A percentile compares a stretch with the other conserved stretches of the same genome.
Evolutionary conservation across 2,797 vertebrate genomes (phyloP).

Genomic region (Leuciscus waleckii): DNA sequence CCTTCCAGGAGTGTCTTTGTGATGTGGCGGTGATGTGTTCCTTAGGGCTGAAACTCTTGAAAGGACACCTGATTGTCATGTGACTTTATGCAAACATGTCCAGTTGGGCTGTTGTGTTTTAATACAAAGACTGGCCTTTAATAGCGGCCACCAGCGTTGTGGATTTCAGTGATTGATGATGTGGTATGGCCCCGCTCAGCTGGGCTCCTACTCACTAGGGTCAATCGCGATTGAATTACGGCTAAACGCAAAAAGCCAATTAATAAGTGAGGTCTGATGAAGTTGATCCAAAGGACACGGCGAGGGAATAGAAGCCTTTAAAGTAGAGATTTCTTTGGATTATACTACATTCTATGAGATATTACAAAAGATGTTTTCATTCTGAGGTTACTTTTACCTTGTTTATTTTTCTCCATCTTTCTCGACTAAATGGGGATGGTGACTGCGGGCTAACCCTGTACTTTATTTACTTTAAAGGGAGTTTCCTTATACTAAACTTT

Average conservation of each 20-base stretch:
- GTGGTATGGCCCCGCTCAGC: conserved; percentile 85
- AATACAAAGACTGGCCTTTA: conserved; percentile 49
- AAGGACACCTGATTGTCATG: conserved; percentile 67
- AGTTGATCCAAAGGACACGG: conserved; percentile 53
- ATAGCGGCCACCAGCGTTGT: conserved; percentile 68
- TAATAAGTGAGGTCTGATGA: conserved; percentile 81
- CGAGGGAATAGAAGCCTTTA: conserved; percentile 24
- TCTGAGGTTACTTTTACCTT: conserved; percentile 47
- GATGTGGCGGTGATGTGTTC: conserved; percentile 30
- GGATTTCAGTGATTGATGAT: conserved; percentile 86
- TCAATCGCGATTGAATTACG: conserved; percentile 91
- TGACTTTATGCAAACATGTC: conserved; percentile 52
- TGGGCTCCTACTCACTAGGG: conserved; percentile 84
- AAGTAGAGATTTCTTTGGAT: conserved; percentile 27
- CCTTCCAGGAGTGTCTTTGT: conserved; percentile 45
- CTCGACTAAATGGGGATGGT: conserved; percentile 23
- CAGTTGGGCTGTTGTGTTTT: conserved; percentile 44
- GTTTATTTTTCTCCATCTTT: conserved; percentile 40
- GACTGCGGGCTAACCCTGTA: conserved; percentile 20
- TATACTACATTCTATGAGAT: conserved; percentile 23
- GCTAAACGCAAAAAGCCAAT: conserved; percentile 79
- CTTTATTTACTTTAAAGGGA: conserved; percentile 45
- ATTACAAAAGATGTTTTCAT: conserved; percentile 46
- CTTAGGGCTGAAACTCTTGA: conserved; percentile 34
- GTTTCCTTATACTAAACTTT: conserved; percentile 28